phyloP scores from a whole-genome alignment of 2,888 invertebrate genomes.

The Himalopsyche anomala region DNA sequence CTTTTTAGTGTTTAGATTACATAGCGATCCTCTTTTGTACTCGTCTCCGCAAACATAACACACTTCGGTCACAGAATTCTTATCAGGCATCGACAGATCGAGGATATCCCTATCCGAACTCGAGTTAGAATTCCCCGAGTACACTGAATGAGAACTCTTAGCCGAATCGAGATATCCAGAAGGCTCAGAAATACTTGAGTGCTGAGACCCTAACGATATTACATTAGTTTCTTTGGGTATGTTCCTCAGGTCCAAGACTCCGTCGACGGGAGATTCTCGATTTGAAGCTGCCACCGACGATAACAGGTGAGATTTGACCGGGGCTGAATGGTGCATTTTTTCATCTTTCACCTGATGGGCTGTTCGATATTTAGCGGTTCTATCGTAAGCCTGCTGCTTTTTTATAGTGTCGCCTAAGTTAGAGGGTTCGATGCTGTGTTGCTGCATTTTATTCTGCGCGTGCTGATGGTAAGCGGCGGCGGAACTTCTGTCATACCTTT shows the following conservation, averaged over 20 bases:
- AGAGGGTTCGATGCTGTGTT: slow-evolving; percentile 53
- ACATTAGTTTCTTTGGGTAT: slow-evolving; percentile 74
- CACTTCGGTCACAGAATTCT: slow-evolving; percentile 92
- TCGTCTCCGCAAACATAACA: slow-evolving; percentile 95
- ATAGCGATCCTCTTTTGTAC: slow-evolving; percentile 88
- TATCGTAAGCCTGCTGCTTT: slow-evolving; percentile 53
- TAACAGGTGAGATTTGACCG: slow-evolving; percentile 61
- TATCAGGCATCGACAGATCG: slow-evolving; percentile 94
- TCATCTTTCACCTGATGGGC: slow-evolving; percentile 52
- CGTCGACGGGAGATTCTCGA: slow-evolving; percentile 63
- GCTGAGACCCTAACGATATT: slow-evolving; percentile 76
- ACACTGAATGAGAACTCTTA: slow-evolving; percentile 75
- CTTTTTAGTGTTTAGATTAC: slow-evolving; percentile 81
- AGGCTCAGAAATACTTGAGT: slow-evolving; percentile 74
- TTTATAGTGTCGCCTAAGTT: slow-evolving; percentile 59
- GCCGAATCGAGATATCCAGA: slow-evolving; percentile 74
- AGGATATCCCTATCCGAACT: slow-evolving; percentile 88
- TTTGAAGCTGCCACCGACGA: slow-evolving; percentile 50
- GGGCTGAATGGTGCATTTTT: slow-evolving; percentile 60
- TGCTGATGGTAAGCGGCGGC: slow-evolving; percentile 59
- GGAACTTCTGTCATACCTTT: slow-evolving; percentile 56
- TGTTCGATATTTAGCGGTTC: slow-evolving; percentile 51
- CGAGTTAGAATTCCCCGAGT: slow-evolving; percentile 76
- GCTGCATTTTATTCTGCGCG: slow-evolving; percentile 3
- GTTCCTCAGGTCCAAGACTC: slow-evolving; percentile 64